Conservation (phyloP, 1,140 invertebrate species). For the Pollicipes pollicipes region DNA sequence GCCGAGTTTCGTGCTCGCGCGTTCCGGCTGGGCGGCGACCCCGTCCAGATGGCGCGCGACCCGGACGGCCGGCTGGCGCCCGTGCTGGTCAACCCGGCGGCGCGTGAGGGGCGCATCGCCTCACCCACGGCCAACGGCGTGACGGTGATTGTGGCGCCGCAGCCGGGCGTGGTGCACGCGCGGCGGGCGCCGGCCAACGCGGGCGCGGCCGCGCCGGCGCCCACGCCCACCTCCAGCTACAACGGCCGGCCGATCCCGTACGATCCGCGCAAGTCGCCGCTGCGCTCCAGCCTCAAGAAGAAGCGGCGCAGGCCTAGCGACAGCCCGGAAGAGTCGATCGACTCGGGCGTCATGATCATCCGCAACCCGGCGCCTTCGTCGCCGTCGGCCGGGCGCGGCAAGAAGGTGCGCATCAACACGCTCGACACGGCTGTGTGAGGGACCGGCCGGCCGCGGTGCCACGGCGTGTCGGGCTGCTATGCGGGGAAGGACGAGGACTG, state of each 20-base stretch:
- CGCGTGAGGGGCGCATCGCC: neutral
- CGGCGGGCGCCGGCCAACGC: no score
- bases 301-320: slow-evolving; percentile 78
- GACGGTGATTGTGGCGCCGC: neutral
- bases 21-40: neutral
- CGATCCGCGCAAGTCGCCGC: slow-evolving; percentile 42
- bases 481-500: no score
- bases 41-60: neutral
- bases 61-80: neutral
- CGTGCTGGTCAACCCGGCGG: neutral
- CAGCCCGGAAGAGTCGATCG: slow-evolving; percentile 39
- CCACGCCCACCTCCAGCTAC: neutral
- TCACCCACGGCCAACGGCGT: neutral
- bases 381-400: slow-evolving; percentile 60
- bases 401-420: slow-evolving; percentile 68
- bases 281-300: slow-evolving; percentile 53
- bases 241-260: slow-evolving; percentile 17
- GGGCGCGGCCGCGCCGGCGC: no score
- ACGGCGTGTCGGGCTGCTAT: neutral
- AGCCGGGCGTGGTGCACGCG: neutral
- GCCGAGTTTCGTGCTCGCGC: slow-evolving; percentile 4
- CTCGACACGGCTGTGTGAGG: slow-evolving; percentile 64
- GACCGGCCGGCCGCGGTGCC: no score
- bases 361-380: slow-evolving; percentile 79
- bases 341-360: slow-evolving; percentile 68